Conservation (phyloP, 1,140 invertebrate species). For the Brachionus calyciflorus region DNA sequence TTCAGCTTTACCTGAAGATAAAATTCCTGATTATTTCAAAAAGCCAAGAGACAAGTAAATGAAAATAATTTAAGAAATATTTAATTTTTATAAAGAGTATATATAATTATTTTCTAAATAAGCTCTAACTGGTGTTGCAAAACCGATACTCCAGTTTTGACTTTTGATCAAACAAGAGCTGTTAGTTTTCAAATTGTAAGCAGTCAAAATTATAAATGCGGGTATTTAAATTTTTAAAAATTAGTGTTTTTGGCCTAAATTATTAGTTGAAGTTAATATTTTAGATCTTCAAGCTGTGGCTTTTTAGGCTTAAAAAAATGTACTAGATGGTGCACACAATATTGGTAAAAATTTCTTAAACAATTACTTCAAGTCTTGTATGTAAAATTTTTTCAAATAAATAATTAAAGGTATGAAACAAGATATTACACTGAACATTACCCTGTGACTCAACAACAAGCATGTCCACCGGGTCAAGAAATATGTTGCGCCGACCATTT, state of each 20-base stretch:
- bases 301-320: constrained; percentile 39
- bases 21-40: constrained; percentile 43
- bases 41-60: constrained; percentile 5
- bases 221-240: neutral
- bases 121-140: constrained; percentile 46
- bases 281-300: constrained; percentile 37
- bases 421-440: constrained; percentile 5
- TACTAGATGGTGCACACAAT: constrained; percentile 35
- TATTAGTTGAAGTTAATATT: neutral
- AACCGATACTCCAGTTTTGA: constrained; percentile 18
- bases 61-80: no score
- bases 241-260: neutral
- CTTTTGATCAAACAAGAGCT: constrained; percentile 6
- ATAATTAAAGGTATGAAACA: constrained; percentile 14
- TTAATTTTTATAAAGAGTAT: no score
- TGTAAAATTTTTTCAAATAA: neutral
- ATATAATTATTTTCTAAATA: neutral
- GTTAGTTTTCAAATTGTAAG: neutral
- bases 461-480: constrained; percentile 18
- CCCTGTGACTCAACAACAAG: constrained; percentile 28
- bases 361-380: neutral
- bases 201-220: constrained; percentile 35
- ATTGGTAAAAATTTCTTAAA: neutral
- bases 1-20: neutral
- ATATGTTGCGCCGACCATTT: constrained; percentile 37